phyloP scores from a whole-genome alignment of 2,888 invertebrate genomes.

The Byasa hedistus region DNA sequence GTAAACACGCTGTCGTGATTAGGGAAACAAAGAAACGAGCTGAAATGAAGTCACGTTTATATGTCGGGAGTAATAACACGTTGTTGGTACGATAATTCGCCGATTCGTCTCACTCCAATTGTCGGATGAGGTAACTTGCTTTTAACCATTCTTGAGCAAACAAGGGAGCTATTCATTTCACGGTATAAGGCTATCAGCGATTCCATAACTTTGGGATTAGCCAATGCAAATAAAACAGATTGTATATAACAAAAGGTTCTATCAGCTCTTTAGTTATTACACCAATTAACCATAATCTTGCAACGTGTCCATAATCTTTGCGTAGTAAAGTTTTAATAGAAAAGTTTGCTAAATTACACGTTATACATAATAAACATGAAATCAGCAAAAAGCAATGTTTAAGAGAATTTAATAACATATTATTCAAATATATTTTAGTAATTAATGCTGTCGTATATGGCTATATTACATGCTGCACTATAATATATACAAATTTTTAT shows the following conservation, averaged over 20 bases:
- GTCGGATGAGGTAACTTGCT: constrained; percentile 39
- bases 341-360: neutral
- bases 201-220: constrained; percentile 17
- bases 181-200: constrained; percentile 12
- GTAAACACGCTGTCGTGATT: neutral
- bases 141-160: constrained; percentile 30
- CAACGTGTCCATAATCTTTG: neutral
- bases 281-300: neutral
- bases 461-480: too few relatives aligned
- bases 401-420: too few relatives aligned
- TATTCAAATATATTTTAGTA: too few relatives aligned
- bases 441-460: too few relatives aligned
- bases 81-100: constrained; percentile 33
- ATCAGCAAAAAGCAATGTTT: neutral
- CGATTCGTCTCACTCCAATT: constrained; percentile 48
- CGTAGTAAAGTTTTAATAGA: neutral
- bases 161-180: constrained; percentile 33
- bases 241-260: neutral
- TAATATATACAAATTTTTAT: too few relatives aligned
- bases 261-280: neutral
- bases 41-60: constrained; percentile 28
- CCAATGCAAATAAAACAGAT: constrained; percentile 6
- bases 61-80: constrained; percentile 27
- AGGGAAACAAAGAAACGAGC: constrained; percentile 12
- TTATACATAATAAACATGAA: neutral